Evolutionary conservation across 2,113 vertebrate species (phyloP), one percentile per base, ranked within the genome.

Genomic region (Arothron firmamentum): DNA sequence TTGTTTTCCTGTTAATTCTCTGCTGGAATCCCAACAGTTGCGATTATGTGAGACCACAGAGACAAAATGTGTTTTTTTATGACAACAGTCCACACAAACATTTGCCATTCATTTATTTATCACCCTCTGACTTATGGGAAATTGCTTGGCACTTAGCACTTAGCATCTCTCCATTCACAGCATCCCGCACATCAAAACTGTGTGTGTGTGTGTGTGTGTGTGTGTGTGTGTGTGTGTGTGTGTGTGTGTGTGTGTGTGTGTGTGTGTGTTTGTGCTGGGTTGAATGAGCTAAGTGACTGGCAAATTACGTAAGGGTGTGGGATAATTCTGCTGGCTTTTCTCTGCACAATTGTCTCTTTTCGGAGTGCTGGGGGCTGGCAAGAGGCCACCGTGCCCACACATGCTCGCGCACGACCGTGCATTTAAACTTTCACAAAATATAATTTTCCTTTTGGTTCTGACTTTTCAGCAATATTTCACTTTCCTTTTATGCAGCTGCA

Each of bases 221-320:
- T 57, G 58, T 59, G 61, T 53, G 61, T 55, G 46, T 68, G 60
- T 52, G 31, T 65, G 59, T 59, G 59, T 56, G 51, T 43, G 59
- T 70, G 53, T 46, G 46, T 51, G 23, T 70, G 59, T 51, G 50
- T 59, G 52, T 28, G 59, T 57, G 58, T 59, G 61, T 53, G 61
- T 55, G 46, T 68, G 60, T 52, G 31, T 65, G 59, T 59, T 56
- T 56, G 51, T 38, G 59, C 57, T 65, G 66, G 58, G 68, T 59
- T 77, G 59, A 70, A 79, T 67, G 71, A 78, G 80, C 74, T 82
- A 76, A 87, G 83, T 82, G 80, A 81, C 79, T 88, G 68, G 78
- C 85, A 84, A 70, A 81, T 87, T 76, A 87, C 74, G 77, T 83
- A 84, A 83, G 65, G 51, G 61, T 82, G 77, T 78, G 74, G 69